Base-by-base conservation (phyloP, 1,140 invertebrate genomes). In the Caenorhabditis latens region DNA sequence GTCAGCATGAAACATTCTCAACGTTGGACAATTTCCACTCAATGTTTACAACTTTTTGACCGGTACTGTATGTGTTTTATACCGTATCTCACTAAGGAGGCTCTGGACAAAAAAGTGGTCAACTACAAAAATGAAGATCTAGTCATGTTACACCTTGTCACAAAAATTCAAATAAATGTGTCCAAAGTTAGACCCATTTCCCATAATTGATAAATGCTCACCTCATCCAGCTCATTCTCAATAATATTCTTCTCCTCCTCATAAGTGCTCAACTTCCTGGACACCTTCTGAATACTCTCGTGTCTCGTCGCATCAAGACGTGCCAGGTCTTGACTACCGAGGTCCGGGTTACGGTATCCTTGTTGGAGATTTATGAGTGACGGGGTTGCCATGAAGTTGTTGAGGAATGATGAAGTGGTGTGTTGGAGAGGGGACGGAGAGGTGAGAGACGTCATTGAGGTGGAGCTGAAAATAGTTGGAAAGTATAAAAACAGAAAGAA, bases 301-400 rank as follows among this genome's bases (percentile, higher is more conserved):
- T 79, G 71, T 19, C 71, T 46, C 6, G 71, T 21, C 13, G 71
- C n/a, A 8, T 85, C 84, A 6, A 85, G 50, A n/a, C 63, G 53
- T 40, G 63, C 24, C 11, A 85, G 32, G n/a, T 85, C 84, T 57
- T 85, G 84, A 21, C 32, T 48, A 9, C 84, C 84, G 7, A 85
- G 50, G 57, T 85, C 67, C 9, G 84, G 84, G n/a, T 85, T 85
- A 50, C 67, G 63, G 67, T 85, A 85, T 1, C 43, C 65, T 75
- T 85, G 63, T 85, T 85, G 84, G 9, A 85, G 84, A 42, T 65
- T 71, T 14, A 85, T 53, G 9, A 85, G 65, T 9, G 84, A 85
- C 16, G 84, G 84, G 0, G 84, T 71, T 16, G 67, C 43, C 48
- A 85, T 67, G 48, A 85, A 58, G 67, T 85, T 85, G 40, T 53